These are phyloP conservation scores for Branchipolynoe longqiensis DNA, from an alignment of 2,888 invertebrate genomes.

Conservation along the genomic window DNA sequence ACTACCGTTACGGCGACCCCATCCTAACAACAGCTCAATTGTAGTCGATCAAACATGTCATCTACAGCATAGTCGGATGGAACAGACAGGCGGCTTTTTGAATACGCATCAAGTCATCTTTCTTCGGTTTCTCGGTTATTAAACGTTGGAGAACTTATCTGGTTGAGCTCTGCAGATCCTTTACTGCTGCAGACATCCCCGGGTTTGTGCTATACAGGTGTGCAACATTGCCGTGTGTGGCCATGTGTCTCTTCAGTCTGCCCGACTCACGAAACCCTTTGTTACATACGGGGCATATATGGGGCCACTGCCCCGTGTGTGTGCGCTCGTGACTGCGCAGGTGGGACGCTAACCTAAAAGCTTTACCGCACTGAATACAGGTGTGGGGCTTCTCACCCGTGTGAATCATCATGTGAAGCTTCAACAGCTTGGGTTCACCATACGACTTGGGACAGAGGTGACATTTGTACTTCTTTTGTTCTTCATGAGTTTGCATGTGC, in stretches of 20 bases:
- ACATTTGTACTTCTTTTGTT: not conserved
- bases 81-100: too few relatives aligned
- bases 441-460: not conserved
- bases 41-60: too few relatives aligned
- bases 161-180: too few relatives aligned
- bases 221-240: not conserved
- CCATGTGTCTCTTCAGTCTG: slow-evolving; percentile 16
- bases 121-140: too few relatives aligned
- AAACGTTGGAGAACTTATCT: too few relatives aligned
- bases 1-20: too few relatives aligned
- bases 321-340: not conserved
- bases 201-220: too few relatives aligned
- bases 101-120: too few relatives aligned
- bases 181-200: too few relatives aligned
- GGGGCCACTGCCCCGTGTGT: not conserved
- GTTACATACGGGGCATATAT: slow-evolving; percentile 9
- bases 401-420: not conserved
- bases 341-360: not conserved
- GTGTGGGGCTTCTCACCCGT: not conserved
- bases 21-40: too few relatives aligned
- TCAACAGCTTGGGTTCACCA: not conserved
- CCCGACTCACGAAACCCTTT: slow-evolving; percentile 22
- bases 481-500: slow-evolving; percentile 13
- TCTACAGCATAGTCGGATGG: too few relatives aligned
- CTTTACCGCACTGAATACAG: not conserved